Percentiles rank a stretch among this genome's conserved stretches.
phyloP scores from a whole-genome alignment of 2,888 invertebrate species.

The Osmoderma eremita region DNA sequence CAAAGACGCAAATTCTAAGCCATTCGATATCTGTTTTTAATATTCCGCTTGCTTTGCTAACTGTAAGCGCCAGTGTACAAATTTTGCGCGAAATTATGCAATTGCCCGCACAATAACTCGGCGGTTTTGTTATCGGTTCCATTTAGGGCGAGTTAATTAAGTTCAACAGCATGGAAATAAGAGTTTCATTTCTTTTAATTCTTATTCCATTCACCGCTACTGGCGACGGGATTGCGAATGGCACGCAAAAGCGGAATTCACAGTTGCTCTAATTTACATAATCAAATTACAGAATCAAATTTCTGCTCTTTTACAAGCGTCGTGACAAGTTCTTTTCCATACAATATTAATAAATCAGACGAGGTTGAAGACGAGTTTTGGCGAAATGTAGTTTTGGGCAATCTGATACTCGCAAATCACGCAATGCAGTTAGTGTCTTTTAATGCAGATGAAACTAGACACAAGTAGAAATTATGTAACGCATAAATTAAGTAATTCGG shows the following conservation, averaged over 20 bases:
- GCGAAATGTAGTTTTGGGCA: too few species aligned
- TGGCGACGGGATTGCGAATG: constrained; percentile 6
- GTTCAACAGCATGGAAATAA: constrained; percentile 34
- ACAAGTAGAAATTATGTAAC: too few species aligned
- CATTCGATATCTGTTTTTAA: background rate
- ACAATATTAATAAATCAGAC: constrained; percentile 37
- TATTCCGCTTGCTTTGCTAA: background rate
- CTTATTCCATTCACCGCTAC: constrained; percentile 6
- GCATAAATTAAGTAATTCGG: too few species aligned
- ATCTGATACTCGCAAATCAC: too few species aligned
- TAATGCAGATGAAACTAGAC: too few species aligned
- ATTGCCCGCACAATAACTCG: constrained; percentile 34
- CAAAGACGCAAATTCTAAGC: background rate
- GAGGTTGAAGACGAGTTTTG: too few species aligned
- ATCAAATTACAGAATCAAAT: constrained; percentile 41
- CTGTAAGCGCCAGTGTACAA: too few species aligned
- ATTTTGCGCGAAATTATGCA: constrained; percentile 24
- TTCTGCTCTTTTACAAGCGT: constrained; percentile 34
- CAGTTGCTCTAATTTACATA: constrained; percentile 40
- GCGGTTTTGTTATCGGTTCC: constrained; percentile 32
- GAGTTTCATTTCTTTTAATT: constrained; percentile 35
- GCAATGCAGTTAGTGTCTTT: too few species aligned
- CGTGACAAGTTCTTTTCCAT: constrained; percentile 33
- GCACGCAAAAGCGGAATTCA: constrained; percentile 15
- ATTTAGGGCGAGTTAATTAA: constrained; percentile 34